These are phyloP conservation scores for Rhea americana DNA, from an alignment of 2,113 vertebrate species.

Conservation along the genomic window DNA sequence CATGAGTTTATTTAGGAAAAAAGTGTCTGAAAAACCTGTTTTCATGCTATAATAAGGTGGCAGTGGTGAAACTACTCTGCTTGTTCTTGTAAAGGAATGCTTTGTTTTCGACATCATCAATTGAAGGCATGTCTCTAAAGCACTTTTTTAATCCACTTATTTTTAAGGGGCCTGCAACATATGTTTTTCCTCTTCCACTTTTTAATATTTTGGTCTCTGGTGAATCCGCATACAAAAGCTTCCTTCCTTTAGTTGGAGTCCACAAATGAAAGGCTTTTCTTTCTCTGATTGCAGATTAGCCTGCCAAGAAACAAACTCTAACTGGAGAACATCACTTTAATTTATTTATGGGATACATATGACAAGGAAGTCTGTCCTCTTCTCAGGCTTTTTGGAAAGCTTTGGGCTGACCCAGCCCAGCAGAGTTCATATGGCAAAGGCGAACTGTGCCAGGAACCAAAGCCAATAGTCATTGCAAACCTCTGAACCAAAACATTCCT, in stretches of 20 bases:
- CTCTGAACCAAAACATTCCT: conserved; percentile 83
- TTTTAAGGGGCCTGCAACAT: conserved; percentile 64
- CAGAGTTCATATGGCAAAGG: conserved; percentile 78
- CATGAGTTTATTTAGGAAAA: not conserved
- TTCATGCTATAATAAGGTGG: not conserved
- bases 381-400: conserved; percentile 77
- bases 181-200: conserved; percentile 79
- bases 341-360: conserved; percentile 87
- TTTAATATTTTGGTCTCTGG: conserved; percentile 81
- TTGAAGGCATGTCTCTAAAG: conserved; percentile 45
- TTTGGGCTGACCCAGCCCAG: conserved; percentile 76
- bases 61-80: not conserved
- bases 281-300: conserved; percentile 79
- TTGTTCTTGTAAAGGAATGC: conserved; percentile 1
- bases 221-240: conserved; percentile 79
- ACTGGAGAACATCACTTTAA: conserved; percentile 85
- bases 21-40: not conserved
- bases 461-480: conserved; percentile 80
- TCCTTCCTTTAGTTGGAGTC: conserved; percentile 79
- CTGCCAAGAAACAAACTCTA: conserved; percentile 83
- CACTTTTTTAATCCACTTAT: conserved; percentile 47
- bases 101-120: conserved; percentile 28
- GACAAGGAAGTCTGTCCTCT: conserved; percentile 81
- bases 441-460: conserved; percentile 75
- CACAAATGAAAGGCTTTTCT: conserved; percentile 83